Base-by-base conservation (phyloP, 23 tunicate species). In the Halocynthia aurantium region DNA sequence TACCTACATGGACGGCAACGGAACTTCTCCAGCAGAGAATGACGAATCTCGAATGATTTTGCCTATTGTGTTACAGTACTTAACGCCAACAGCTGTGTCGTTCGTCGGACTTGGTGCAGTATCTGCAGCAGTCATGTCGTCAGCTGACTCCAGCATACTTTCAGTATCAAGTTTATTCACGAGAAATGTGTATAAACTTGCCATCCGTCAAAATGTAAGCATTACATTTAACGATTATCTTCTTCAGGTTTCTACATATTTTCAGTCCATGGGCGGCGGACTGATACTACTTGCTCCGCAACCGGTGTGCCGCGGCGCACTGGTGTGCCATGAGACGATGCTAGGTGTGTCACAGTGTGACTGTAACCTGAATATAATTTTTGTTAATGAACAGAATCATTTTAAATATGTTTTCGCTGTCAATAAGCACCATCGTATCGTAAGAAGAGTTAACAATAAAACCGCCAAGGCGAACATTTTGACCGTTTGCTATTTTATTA, bases 41-140 rank as follows among this genome's bases (percentile, higher is more conserved):
- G 80, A 69, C 12, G 78, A 89, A 57, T 67, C 57, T 15, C n/a
- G 81, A 52, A 61, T 79, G 70, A 89, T 89, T 58, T 76, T 93
- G n/a, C 98, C 98, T 1, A 87, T 93, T 55, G 98, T 93, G 7
- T 69, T 93, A 52, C 91, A 93, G 53, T 80, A 87, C 68, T 72
- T 93, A 9, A 86, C 92, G 6, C 91, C 91, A 6, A 53, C 76
- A 10, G 98, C 91, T 5, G 87, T 93, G 15, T 83, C 93, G 7
- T 87, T 86, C 60, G 55, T 93, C 7, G 98, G 98, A 6, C 82
- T 93, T 22, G 98, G 98, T 7, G 93, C 98, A 7, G 93, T 86
- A 6, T 87, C 98, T 22, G 98, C 98, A 10, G 91, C 98, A 20
- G 98, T 93, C n/a, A 93, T 93, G 98, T 93, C 98, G 22, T 93